These are phyloP conservation scores for Ptychoptera contaminata DNA, from an alignment of 2,888 invertebrate species.

Conservation along the genomic window DNA sequence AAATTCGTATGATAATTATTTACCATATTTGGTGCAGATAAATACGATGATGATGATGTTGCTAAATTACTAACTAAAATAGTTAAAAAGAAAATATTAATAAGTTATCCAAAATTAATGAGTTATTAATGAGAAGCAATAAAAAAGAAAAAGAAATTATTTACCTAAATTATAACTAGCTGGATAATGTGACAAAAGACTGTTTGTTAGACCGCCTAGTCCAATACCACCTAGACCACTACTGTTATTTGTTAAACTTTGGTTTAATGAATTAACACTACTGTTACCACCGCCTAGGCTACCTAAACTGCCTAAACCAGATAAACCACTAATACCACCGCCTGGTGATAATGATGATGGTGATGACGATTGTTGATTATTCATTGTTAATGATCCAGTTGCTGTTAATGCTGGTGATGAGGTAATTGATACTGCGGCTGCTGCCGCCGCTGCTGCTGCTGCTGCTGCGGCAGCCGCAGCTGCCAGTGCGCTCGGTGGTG, in stretches of 20 bases:
- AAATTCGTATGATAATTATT: constrained; percentile 26
- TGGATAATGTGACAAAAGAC: constrained; percentile 26
- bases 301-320: no score
- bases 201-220: constrained; percentile 6
- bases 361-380: no score
- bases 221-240: no score
- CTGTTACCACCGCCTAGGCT: no score
- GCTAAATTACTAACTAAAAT: constrained; percentile 33
- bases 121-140: no score
- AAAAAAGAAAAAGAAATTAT: constrained; percentile 19
- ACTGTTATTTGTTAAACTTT: no score
- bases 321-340: no score
- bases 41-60: constrained; percentile 17
- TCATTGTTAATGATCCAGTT: no score
- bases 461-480: constrained; percentile 7
- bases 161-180: constrained; percentile 32
- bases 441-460: constrained; percentile 6
- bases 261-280: no score
- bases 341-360: no score
- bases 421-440: constrained; percentile 9
- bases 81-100: constrained; percentile 20
- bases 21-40: constrained; percentile 9
- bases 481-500: constrained; percentile 5
- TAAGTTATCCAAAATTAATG: no score
- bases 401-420: constrained; percentile 7